Evolutionary conservation across 1,140 invertebrate species (phyloP).

Genomic region (Psix sp.): DNA sequence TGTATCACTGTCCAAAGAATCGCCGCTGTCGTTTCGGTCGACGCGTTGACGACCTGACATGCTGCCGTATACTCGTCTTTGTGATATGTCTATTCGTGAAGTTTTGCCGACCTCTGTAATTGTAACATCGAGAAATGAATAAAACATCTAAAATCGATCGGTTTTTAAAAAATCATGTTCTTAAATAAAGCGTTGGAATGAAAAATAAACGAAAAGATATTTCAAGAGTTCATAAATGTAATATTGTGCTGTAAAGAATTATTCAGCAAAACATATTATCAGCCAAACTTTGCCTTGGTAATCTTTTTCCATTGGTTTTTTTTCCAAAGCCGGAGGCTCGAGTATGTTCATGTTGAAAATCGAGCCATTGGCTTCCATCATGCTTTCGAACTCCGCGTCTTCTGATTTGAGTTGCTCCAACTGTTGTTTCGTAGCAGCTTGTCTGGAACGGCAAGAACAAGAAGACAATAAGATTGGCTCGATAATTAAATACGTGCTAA

Average conservation of each 20-base stretch:
- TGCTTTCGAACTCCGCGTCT: conserved; percentile 73
- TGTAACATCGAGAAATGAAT: conserved; percentile 1
- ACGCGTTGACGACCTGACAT: conserved; percentile 75
- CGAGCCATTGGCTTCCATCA: conserved; percentile 72
- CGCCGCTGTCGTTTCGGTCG: conserved; percentile 71
- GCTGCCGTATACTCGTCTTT: conserved; percentile 77
- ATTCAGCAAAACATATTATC: background rate
- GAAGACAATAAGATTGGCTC: no score
- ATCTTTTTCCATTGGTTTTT: conserved; percentile 64
- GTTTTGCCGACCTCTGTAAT: conserved; percentile 62
- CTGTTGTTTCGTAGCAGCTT: conserved; percentile 77
- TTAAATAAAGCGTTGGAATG: no score
- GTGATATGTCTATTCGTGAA: conserved; percentile 66
- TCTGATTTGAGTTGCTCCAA: conserved; percentile 76
- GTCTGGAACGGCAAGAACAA: conserved; percentile 61
- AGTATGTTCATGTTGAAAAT: conserved; percentile 70
- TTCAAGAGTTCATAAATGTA: no score
- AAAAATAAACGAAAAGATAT: no score
- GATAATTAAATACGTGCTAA: no score
- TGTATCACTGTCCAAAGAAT: conserved; percentile 76
- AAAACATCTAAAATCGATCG: no score
- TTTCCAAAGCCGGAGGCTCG: conserved; percentile 62
- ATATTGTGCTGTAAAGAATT: no score
- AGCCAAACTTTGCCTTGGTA: conserved; percentile 50
- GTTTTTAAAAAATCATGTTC: no score